Evolutionary conservation across 2,797 vertebrate species (phyloP), one percentile per base, ranked within the genome.

Genomic region (Gadopsis marmoratus): DNA sequence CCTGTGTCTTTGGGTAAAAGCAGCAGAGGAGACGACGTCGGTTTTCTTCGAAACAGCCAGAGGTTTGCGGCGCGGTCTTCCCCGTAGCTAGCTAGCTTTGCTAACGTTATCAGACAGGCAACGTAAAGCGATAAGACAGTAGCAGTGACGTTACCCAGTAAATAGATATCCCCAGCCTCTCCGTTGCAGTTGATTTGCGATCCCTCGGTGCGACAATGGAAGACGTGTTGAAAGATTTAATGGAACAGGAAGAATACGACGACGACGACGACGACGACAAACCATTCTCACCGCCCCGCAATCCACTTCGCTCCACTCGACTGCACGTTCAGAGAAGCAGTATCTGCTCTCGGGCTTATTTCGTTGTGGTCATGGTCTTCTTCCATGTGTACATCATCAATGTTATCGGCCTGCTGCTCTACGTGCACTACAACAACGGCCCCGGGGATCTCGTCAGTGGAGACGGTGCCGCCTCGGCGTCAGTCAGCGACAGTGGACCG

Each of bases 311-410:
- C 35, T 79, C 85, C 16, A 76, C 86, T 31, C 94, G 97, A 0
- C 45, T 95, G 31, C 89, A 93, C 3, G 80, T 96, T 48, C 95
- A 96, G 92, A 95, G 94, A 17, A 95, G 94, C 70, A 97, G 93
- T 58, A 97, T 98, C 68, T 98, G 97, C 89, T 98, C 97, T 37
- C 96, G 97, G 48, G 97, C 97, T 12, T 98, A 98, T 84, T 98
- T 98, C 86, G 95, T 97, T 59, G 97, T 98, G 83, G 96, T 98
- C 48, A 98, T 98, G 97, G 97, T 97, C 10, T 97, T 98, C 78
- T 97, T 97, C 69, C 97, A 97, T 35, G 94, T 98, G 59, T 98
- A 98, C 86, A 97, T 98, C 88, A 90, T 98, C 62, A 98, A 98
- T 79, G 95, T 98, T 4, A 96, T 98, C 85, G 97, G 96, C 39